Evolutionary conservation across 2,888 invertebrate genomes (phyloP).

Genomic region (Galerucella pusilla): DNA sequence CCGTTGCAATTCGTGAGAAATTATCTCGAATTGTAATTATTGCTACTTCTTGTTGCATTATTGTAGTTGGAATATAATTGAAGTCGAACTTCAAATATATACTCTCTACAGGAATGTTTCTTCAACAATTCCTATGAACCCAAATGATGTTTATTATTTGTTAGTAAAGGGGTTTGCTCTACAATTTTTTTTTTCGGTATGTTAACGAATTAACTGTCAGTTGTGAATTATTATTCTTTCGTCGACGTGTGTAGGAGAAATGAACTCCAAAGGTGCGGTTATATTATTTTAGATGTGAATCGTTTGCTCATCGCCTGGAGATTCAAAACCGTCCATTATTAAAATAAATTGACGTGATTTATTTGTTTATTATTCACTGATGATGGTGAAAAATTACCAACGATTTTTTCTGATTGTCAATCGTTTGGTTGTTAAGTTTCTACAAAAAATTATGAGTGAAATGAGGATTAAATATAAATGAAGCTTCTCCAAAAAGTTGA

Average conservation of each 20-base stretch:
- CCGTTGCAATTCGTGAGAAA: slow-evolving; percentile 27
- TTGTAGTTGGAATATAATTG: not conserved
- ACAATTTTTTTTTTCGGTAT: not conserved
- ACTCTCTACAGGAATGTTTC: not conserved
- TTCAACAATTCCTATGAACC: too few species aligned
- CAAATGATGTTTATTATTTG: too few species aligned
- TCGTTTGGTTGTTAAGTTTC: not conserved
- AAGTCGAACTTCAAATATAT: not conserved
- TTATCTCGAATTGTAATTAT: slow-evolving; percentile 18
- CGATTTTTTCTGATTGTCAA: too few species aligned
- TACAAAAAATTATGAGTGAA: not conserved
- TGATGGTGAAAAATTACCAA: too few species aligned
- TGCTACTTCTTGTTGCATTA: slow-evolving; percentile 6
- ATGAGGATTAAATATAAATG: too few species aligned
- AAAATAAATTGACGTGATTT: not conserved
- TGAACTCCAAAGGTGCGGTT: slow-evolving; percentile 2
- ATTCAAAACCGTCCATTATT: not conserved
- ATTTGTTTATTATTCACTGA: not conserved
- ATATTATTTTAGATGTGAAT: slow-evolving; percentile 1
- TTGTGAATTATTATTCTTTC: not conserved
- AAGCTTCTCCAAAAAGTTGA: too few species aligned
- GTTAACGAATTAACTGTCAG: slow-evolving; percentile 5
- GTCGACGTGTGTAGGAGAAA: not conserved
- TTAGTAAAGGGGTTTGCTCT: too few species aligned
- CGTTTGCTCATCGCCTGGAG: not conserved